A percentile compares a stretch with the other conserved stretches of the same genome.
phyloP scores from a whole-genome alignment of 2,888 invertebrate species.

The Cantharis rufa region DNA sequence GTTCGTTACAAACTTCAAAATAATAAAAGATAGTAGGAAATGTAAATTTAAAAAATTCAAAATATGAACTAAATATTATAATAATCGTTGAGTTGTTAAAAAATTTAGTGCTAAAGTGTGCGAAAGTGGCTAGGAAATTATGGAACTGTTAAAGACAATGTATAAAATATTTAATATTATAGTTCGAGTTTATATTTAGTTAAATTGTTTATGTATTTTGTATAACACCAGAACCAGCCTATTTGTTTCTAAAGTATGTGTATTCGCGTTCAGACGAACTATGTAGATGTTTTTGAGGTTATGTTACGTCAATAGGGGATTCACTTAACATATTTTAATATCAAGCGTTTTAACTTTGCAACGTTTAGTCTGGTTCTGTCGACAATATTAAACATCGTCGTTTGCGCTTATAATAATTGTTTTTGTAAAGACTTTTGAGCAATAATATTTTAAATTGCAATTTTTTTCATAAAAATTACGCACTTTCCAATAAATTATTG shows the following conservation, averaged over 20 bases:
- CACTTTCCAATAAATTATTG: background rate
- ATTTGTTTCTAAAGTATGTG: background rate
- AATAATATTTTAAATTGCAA: background rate
- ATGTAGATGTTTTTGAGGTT: background rate
- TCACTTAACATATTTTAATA: background rate
- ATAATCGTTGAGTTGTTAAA: background rate
- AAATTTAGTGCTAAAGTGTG: slow-evolving; percentile 8
- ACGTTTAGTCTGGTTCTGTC: background rate
- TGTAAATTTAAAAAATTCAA: background rate
- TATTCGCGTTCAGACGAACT: background rate
- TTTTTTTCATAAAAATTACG: background rate
- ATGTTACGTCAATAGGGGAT: background rate
- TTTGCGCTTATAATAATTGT: background rate
- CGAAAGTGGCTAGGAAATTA: background rate
- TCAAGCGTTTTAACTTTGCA: background rate
- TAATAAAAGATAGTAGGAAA: background rate
- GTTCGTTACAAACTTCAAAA: background rate
- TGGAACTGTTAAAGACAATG: background rate
- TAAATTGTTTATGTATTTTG: background rate
- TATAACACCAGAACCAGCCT: background rate
- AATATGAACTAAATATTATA: background rate
- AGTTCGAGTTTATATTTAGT: background rate
- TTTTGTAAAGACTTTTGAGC: background rate
- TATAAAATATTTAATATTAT: background rate
- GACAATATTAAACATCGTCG: background rate